Evolutionary conservation across 1,140 invertebrate genomes (phyloP), one percentile per base, ranked within the genome.

Genomic region (Armadillidium nasatum): DNA sequence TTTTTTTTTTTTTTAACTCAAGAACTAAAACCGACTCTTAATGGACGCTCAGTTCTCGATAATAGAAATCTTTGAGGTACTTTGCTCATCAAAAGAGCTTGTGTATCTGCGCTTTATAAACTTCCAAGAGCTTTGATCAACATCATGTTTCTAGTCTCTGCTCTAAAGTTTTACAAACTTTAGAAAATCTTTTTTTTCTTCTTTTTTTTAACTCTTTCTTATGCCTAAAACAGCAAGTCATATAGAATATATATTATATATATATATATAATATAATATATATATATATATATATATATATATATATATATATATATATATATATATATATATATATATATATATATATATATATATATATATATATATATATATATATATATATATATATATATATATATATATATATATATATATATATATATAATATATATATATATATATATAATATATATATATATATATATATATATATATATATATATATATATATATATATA

Each of bases 401-500:
- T 60, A 60, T 60, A 60, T 43, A 2, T 43, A 43, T 43, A 71
- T 45, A 45, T 43, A 71, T 43, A 71, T 43, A 71, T 43, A 33
- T 71, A 21, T 21, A 71, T 71, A 70, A 15, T 71, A 21, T 0
- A 71, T 71, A 45, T 43, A 11, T 43, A 71, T 60, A 60, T 60
- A 60, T 43, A 43, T 43, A 43, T 43, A 70, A 71, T 45, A 45
- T 43, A 71, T 43, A 71, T 43, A 71, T 43, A 33, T 33, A 45
- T 43, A 43, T 43, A 71, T n/a, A 45, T n/a, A 71, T n/a, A 71
- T n/a, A 71, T 71, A 33, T 71, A 45, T 71, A 43, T 71, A 45
- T 45, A 71, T 21, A 71, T 21, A n/a, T 45, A 71, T 71, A 71
- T 71, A 71, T 71, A 43, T 43, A 44, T 45, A 45, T 45, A 4